Conservation (phyloP, 1,140 invertebrate genomes). For the silkworm (Bombyx mori) region DNA sequence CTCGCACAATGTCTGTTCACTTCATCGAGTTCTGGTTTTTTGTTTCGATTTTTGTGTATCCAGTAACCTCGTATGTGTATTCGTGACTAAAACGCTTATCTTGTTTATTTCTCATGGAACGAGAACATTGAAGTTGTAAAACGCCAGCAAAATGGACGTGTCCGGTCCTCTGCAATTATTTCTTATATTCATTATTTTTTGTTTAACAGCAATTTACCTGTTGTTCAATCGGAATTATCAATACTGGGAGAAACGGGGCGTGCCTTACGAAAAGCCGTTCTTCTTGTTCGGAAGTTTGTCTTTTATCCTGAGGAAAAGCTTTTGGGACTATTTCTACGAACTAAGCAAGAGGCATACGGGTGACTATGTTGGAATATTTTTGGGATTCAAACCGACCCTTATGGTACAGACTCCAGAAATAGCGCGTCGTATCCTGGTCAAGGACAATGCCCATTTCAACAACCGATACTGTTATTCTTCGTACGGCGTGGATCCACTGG, state of each 20-base stretch:
- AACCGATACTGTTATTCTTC: constrained; percentile 36
- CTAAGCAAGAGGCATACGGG: constrained; percentile 24
- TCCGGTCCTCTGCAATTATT: neutral
- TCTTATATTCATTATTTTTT: neutral
- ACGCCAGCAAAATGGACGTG: constrained; percentile 4
- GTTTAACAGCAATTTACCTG: constrained; percentile 3
- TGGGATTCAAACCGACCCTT: constrained; percentile 34
- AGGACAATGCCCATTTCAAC: constrained; percentile 40
- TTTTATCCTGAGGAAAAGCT: constrained; percentile 7
- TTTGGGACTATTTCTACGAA: constrained; percentile 23
- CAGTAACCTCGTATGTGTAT: neutral
- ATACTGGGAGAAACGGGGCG: constrained; percentile 6
- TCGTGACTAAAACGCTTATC: neutral
- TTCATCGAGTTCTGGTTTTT: no score
- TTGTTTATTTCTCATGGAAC: neutral
- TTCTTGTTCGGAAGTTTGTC: constrained; percentile 6
- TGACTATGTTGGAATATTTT: constrained; percentile 39
- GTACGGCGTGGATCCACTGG: constrained; percentile 37
- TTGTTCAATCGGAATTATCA: neutral
- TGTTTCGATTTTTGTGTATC: no score
- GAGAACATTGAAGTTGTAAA: neutral
- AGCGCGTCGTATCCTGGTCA: constrained; percentile 32
- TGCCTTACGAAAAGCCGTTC: constrained; percentile 6
- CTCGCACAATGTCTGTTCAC: no score
- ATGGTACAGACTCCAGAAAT: constrained; percentile 41